Evolutionary conservation across 2,797 vertebrate genomes (phyloP), one percentile per base, ranked within the genome.

Genomic region (Microctenopoma stevenorrisi): DNA sequence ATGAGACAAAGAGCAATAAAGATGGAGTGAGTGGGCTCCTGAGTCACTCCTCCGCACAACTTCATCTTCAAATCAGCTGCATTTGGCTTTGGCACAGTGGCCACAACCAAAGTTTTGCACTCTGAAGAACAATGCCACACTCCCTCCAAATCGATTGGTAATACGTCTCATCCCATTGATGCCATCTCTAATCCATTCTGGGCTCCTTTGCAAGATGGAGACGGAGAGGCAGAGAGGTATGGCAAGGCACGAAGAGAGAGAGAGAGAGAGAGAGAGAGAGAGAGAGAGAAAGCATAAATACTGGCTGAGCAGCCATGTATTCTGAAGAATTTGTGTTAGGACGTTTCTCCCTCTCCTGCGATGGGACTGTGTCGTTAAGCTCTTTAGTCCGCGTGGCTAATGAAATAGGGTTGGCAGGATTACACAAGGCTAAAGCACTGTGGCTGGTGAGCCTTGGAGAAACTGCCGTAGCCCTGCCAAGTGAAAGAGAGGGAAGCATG

Each of bases 361-460:
- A 89, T 86, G 88, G 84, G 87, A 68, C 86, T 84, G 83, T 91
- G 88, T 90, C 69, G 90, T 87, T 95, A 94, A 94, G 93, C 93
- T 92, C 88, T 94, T 94, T 94, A 94, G 93, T 90, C 91, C 86
- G 89, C 88, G 81, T 92, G 92, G 90, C 93, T 94, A 94, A 95
- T 95, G 93, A 92, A 93, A 94, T 91, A 89, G 91, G 90, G 86
- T 89, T 92, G 88, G 91, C 90, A 88, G 92, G 92, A 94, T 95
- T 94, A 94, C 93, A 94, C 88, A 89, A 81, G 88, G 87, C 90
- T 92, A 91, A 92, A 91, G 93, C 88, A 90, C 89, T 89, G 88
- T 90, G 93, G 88, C 90, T 93, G 88, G 88, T 92, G 92, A 94
- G 89, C 89, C 89, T 92, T 68, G 83, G 87, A 91, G 88, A 90